Conservation (phyloP, 2,888 invertebrate genomes). For the Lasioglossum malachurum region DNA sequence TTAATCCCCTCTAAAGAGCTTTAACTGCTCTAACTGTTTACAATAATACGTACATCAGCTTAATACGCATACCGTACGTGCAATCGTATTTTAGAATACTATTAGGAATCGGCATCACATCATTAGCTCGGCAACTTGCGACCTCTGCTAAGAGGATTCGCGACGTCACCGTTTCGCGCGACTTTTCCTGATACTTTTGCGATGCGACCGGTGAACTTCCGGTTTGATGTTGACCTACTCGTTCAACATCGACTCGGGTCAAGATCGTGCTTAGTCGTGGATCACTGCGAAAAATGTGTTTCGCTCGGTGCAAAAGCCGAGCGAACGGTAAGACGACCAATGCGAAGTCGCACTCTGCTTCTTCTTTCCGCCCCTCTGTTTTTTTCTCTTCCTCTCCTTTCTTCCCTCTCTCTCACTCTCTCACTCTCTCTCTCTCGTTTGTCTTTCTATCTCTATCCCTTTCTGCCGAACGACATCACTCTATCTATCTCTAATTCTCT, state of each 20-base stretch:
- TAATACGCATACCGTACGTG: background rate
- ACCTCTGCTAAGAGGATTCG: background rate
- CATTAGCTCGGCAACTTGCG: background rate
- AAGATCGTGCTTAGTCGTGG: background rate
- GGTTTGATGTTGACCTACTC: background rate
- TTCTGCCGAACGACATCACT: conserved; percentile 7
- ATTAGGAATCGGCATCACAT: background rate
- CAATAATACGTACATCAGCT: background rate
- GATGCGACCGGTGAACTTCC: background rate
- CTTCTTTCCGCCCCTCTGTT: conserved; percentile 6
- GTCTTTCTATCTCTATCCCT: conserved; percentile 11
- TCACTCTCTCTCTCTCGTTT: background rate
- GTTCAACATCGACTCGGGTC: background rate
- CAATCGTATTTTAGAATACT: background rate
- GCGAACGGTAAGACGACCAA: conserved; percentile 29
- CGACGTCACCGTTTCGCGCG: background rate
- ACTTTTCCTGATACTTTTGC: background rate
- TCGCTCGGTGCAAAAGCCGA: conserved; percentile 6
- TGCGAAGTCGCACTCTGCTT: conserved; percentile 21
- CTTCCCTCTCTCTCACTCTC: background rate
- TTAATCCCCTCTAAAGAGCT: background rate
- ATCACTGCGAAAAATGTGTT: background rate
- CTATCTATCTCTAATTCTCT: conserved; percentile 15
- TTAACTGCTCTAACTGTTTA: background rate
- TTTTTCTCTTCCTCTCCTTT: background rate